Conservation (phyloP, 2,888 invertebrate species). For the Hyalella azteca region DNA sequence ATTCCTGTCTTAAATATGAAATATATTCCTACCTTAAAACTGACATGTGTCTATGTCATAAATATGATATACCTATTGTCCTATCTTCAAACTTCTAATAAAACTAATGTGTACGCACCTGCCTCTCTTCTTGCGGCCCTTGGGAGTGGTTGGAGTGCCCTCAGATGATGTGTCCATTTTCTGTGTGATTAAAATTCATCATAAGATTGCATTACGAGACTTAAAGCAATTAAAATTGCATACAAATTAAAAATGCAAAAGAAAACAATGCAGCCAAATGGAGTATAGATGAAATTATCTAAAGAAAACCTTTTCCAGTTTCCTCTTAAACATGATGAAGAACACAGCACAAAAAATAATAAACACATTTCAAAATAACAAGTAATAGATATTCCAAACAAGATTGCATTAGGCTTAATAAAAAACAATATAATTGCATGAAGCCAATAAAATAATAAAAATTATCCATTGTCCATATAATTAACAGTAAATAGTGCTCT, state of each 20-base stretch:
- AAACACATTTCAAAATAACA: neutral
- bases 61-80: neutral
- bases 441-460: no score
- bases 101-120: neutral
- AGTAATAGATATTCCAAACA: no score
- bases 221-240: neutral
- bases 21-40: neutral
- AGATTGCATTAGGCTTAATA: no score
- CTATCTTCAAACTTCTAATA: neutral
- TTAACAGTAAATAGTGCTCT: no score
- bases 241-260: neutral
- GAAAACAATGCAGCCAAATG: neutral
- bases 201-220: no score
- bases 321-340: neutral
- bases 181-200: neutral
- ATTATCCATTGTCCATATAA: no score
- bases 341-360: neutral
- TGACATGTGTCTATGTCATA: neutral
- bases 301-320: neutral
- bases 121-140: conserved; percentile 18
- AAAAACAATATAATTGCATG: no score
- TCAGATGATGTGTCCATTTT: conserved; percentile 25
- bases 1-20: neutral
- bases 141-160: neutral
- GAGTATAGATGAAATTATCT: neutral